phyloP scores from a whole-genome alignment of 2,888 invertebrate species.

The Clitarchus hookeri region DNA sequence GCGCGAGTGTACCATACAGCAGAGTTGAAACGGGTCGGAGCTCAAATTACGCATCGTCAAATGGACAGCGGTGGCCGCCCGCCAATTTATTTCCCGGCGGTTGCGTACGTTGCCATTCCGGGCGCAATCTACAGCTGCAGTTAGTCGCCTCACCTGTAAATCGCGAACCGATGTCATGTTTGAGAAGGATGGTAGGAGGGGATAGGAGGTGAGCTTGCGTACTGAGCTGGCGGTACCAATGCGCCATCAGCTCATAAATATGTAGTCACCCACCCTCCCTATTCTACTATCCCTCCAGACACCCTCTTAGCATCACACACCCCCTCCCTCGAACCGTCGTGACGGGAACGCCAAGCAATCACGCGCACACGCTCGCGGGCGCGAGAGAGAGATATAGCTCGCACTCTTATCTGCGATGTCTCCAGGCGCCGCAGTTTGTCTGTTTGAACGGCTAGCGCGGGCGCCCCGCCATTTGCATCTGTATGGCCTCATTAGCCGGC shows the following conservation, averaged over 20 bases:
- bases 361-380: background rate
- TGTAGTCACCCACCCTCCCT: background rate
- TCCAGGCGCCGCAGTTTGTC: slow-evolving; percentile 4
- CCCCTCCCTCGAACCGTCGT: too few species aligned
- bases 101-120: too few species aligned
- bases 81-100: too few species aligned
- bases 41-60: too few species aligned
- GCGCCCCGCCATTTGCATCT: background rate
- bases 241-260: slow-evolving; percentile 1
- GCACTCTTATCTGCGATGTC: background rate
- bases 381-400: too few species aligned
- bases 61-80: too few species aligned
- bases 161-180: background rate
- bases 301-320: too few species aligned
- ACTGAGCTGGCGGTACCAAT: background rate
- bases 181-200: background rate
- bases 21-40: too few species aligned
- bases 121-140: background rate
- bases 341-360: background rate
- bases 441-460: too few species aligned
- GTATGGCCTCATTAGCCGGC: background rate
- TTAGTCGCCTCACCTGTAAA: background rate
- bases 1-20: too few species aligned
- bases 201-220: background rate
- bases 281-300: too few species aligned